Percentiles rank a stretch among this genome's conserved stretches.
These are phyloP conservation scores for Epinotia bilunana DNA, from an alignment of 2,888 invertebrate genomes.

Conservation along the genomic window DNA sequence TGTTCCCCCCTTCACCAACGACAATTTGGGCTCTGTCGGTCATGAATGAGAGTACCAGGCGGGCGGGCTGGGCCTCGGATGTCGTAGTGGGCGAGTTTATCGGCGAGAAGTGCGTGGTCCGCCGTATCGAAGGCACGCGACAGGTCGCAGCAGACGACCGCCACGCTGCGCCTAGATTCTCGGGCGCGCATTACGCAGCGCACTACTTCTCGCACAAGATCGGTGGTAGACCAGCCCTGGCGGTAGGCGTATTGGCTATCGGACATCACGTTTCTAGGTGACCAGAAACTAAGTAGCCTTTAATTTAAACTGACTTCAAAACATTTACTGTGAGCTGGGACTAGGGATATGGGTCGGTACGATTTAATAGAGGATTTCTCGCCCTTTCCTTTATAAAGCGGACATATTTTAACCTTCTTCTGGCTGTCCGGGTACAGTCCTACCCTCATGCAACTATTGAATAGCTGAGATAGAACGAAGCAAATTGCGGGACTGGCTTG, in stretches of 20 bases:
- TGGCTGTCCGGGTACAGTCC: too few relatives aligned
- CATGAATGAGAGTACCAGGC: too few relatives aligned
- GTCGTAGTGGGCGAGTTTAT: too few relatives aligned
- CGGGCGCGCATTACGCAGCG: background rate
- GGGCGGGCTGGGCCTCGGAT: too few relatives aligned
- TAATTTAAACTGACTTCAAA: too few relatives aligned
- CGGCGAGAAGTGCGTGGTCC: background rate
- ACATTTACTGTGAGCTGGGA: background rate
- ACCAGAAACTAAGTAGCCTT: too few relatives aligned
- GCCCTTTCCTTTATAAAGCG: background rate
- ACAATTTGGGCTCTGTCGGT: too few relatives aligned
- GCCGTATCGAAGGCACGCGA: background rate
- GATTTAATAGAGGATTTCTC: background rate
- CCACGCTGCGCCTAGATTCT: background rate
- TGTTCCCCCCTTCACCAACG: too few relatives aligned
- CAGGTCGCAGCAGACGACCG: slow-evolving; percentile 10
- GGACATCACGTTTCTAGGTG: background rate
- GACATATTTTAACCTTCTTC: too few relatives aligned
- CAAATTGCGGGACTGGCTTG: too few relatives aligned
- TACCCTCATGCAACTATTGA: too few relatives aligned
- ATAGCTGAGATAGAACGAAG: too few relatives aligned
- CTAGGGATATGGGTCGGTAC: background rate
- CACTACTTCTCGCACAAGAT: slow-evolving; percentile 13
- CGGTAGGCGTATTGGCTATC: background rate
- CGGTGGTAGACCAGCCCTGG: slow-evolving; percentile 1